Base-by-base conservation (phyloP, 2,888 invertebrate genomes). In the Sarcophaga rosellei region DNA sequence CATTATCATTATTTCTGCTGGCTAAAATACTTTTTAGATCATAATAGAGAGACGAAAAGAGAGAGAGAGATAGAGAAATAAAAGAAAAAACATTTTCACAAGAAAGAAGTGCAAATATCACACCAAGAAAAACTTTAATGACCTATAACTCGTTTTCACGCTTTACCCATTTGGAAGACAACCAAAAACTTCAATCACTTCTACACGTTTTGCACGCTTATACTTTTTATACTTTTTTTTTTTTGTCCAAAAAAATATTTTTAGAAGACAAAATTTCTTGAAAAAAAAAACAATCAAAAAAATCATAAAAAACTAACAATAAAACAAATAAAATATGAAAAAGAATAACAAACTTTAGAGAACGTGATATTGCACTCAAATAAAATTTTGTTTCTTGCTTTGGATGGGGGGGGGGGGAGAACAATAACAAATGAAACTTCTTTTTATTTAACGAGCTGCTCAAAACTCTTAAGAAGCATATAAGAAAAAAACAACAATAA, bases 71-170 rank as follows among this genome's bases (percentile, higher is more conserved):
- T 5, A 35, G 35, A 35, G 35, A 35, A 10, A 35, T 8, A 10
- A 10, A 6, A 57, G 11, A 47, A 20, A 20, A 65, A 69, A 66
- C 45, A 62, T 12, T 20, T 20, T 35, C 57, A 61, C 10, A 0
- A 4, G n/a, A 61, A 47, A 47, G 63, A 77, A 57, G 15, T 73
- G 8, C 45, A 84, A 77, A 77, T 86, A 21, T 86, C 72, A 82
- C 72, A 82, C 76, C 82, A 86, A 35, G 35, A 35, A 35, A 53
- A 82, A 80, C 79, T 82, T 86, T 82, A 86, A 82, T 86, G 82
- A 86, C 85, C 82, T 86, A 76, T 68, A 76, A 79, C 82, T 82
- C 85, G 76, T 86, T 86, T 86, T 82, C 85, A 79, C 82, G 79
- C 85, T 86, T 82, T 82, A 68, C 68, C 82, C 85, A 86, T 85